A percentile compares a stretch with the other conserved stretches of the same genome.
phyloP scores from a whole-genome alignment of 2,888 invertebrate genomes.

The Glaucopsyche alexis region DNA sequence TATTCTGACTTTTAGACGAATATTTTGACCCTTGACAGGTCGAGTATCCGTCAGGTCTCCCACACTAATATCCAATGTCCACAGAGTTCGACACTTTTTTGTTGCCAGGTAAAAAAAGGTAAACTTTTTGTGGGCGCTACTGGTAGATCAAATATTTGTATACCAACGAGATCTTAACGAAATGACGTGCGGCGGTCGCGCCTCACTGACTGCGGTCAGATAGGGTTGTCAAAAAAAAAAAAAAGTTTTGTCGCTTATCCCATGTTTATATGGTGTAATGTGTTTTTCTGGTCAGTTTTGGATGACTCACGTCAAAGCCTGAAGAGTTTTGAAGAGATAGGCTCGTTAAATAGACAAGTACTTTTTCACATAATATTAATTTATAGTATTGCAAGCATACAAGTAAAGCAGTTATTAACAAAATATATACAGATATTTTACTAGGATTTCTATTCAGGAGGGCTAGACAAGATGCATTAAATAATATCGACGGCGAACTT shows the following conservation, averaged over 20 bases:
- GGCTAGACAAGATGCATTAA: no score
- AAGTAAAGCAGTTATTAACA: no score
- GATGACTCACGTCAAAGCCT: no score
- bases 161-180: slow-evolving; percentile 54
- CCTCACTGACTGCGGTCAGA: slow-evolving; percentile 44
- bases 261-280: not conserved
- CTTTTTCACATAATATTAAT: no score
- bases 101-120: slow-evolving; percentile 9
- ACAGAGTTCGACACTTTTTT: not conserved
- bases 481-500: no score
- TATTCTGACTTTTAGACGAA: not conserved
- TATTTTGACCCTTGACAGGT: slow-evolving; percentile 15
- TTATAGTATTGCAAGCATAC: no score
- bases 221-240: slow-evolving; percentile 35
- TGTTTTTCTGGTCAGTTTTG: no score
- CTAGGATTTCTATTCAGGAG: not conserved
- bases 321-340: no score
- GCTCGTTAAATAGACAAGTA: no score
- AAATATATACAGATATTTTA: slow-evolving; percentile 1
- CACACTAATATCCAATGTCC: not conserved
- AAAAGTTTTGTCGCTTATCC: no score
- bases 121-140: slow-evolving; percentile 43
- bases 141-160: slow-evolving; percentile 61
- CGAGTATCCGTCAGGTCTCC: slow-evolving; percentile 11
- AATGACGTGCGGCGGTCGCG: slow-evolving; percentile 48